Conservation (phyloP, 2,113 vertebrate species). For the Symphodus melops region DNA sequence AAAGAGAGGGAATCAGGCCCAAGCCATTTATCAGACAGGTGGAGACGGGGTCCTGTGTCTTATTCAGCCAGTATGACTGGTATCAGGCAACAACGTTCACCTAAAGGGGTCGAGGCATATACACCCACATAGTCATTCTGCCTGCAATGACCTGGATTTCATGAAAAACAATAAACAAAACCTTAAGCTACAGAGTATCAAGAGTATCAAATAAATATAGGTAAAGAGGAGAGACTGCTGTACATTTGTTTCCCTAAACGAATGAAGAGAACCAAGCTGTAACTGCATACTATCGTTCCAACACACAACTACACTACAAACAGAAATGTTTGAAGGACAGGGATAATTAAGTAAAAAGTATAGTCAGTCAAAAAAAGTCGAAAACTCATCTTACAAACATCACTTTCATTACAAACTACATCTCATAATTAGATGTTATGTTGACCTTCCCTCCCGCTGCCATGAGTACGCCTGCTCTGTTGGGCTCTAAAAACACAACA, state of each 20-base stretch:
- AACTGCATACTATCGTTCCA: slow-evolving; percentile 1
- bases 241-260: slow-evolving; percentile 1
- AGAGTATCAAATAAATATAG: slow-evolving; percentile 17
- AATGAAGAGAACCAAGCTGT: background rate
- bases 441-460: too few relatives aligned
- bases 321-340: background rate
- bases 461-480: too few relatives aligned
- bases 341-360: background rate
- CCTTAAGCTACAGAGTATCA: slow-evolving; percentile 9
- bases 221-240: background rate
- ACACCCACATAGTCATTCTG: slow-evolving; percentile 35
- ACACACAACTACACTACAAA: slow-evolving; percentile 9
- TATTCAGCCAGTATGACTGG: slow-evolving; percentile 36
- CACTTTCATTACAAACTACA: too few relatives aligned
- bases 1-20: slow-evolving; percentile 56
- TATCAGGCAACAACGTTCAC: slow-evolving; percentile 15
- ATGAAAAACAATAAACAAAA: slow-evolving; percentile 24
- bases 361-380: too few relatives aligned
- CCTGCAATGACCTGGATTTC: slow-evolving; percentile 35
- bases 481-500: too few relatives aligned
- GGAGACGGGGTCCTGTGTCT: slow-evolving; percentile 43
- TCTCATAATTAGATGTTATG: too few relatives aligned
- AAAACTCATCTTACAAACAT: too few relatives aligned
- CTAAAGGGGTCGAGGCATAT: slow-evolving; percentile 20
- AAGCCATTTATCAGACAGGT: slow-evolving; percentile 66